Evolutionary conservation across 2,797 vertebrate genomes (phyloP), one percentile per base, ranked within the genome.

Genomic region (Anniella stebbinsi): DNA sequence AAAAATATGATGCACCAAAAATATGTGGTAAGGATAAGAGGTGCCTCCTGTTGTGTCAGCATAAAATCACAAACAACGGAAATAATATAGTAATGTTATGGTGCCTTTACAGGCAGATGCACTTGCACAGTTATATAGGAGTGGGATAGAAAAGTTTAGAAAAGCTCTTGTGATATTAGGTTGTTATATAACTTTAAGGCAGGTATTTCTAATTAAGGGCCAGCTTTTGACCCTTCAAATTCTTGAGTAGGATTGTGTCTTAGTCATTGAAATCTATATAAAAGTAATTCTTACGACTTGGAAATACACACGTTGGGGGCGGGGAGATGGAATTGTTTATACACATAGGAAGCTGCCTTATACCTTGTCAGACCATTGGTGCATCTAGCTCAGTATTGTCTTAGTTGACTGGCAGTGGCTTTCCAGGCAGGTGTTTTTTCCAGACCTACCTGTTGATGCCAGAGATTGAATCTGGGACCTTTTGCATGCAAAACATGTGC

Each of bases 121-220:
- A 21, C 15, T 38, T 36, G 17, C 28, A 23, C 7, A 89, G 33
- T 60, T 54, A 60, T 72, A 48, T n/a, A 57, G 15, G n/a, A 88
- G 23, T 72, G 36, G 30, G 30, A 63, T 48, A 48, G n/a, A 51
- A 83, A 88, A 63, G 18, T 75, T 48, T 30, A 67, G 84, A 9
- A 54, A 82, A 33, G 8, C 54, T 88, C 12, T 80, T 9, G 3
- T 92, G 28, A 90, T 88, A 86, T 21, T 54, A 86, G 93, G 93
- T 94, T 91, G 91, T 93, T 94, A 90, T 25, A 93, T 87, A 92
- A 90, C 91, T 54, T 78, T 93, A 45, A 2, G 85, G 89, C 81
- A 87, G 51, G 60, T 12, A 2, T 75, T 82, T 38, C 51, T 86
- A 33, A 57, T 21, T 78, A 72, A 78, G 73, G n/a, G 81, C 76